Percentiles rank a stretch among this genome's conserved stretches.
phyloP scores from a whole-genome alignment of 2,113 vertebrate species.

The Rallus limicola region DNA sequence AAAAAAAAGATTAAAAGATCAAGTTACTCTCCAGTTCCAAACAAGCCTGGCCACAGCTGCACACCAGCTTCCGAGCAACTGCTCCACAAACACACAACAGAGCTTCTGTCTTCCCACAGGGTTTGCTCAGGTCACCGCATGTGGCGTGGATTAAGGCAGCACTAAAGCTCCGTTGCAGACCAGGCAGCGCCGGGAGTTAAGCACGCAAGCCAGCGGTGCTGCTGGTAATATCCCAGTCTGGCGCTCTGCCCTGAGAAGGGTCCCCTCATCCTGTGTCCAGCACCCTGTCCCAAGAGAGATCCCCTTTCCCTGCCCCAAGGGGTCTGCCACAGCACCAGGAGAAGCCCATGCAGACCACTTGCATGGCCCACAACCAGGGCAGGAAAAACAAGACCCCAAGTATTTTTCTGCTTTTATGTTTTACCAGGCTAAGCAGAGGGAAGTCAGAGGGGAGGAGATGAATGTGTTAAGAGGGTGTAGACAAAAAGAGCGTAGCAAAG shows the following conservation, averaged over 20 bases:
- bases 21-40: constrained; percentile 80
- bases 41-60: constrained; percentile 88
- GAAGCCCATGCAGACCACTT: not conserved
- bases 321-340: not conserved
- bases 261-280: not conserved
- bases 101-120: constrained; percentile 81
- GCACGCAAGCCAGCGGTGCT: not conserved
- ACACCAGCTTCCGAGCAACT: constrained; percentile 85
- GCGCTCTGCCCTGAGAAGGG: not conserved
- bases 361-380: accelerated
- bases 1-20: constrained; percentile 76
- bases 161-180: constrained; percentile 55
- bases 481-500: not conserved
- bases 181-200: not conserved
- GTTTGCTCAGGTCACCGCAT: constrained; percentile 77
- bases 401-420: not conserved
- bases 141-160: constrained; percentile 76
- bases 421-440: not conserved
- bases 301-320: not conserved
- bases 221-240: not conserved
- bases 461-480: not conserved
- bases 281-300: not conserved
- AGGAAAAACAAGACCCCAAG: not conserved
- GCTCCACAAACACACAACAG: constrained; percentile 83
- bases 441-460: not conserved